Evolutionary conservation across 2,888 invertebrate genomes (phyloP).

Genomic region (Himalopsyche anomala): DNA sequence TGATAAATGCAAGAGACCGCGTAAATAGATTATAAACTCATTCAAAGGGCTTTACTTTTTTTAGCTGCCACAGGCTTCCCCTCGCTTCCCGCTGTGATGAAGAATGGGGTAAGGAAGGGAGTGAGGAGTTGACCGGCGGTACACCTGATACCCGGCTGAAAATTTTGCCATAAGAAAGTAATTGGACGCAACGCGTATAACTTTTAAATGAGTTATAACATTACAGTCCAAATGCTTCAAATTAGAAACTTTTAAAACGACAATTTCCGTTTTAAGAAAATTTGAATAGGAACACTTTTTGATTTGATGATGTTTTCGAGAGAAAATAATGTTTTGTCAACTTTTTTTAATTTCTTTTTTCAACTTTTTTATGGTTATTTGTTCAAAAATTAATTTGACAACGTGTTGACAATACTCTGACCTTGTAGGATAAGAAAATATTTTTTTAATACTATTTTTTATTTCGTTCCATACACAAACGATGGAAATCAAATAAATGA

Average conservation of each 20-base stretch:
- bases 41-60: constrained; percentile 65
- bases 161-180: constrained; percentile 37
- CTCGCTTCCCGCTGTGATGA: constrained; percentile 13
- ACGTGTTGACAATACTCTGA: too few species aligned
- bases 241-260: constrained; percentile 32
- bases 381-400: too few species aligned
- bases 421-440: too few species aligned
- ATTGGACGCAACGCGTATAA: constrained; percentile 38
- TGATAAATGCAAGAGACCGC: constrained; percentile 66
- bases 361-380: too few species aligned
- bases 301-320: background rate
- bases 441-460: too few species aligned
- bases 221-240: constrained; percentile 19
- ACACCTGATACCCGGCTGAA: constrained; percentile 54
- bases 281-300: background rate
- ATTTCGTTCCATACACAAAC: too few species aligned
- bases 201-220: constrained; percentile 36
- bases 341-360: too few species aligned
- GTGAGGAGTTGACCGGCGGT: constrained; percentile 53
- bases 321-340: too few species aligned
- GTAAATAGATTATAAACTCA: constrained; percentile 66
- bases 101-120: constrained; percentile 47
- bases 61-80: constrained; percentile 51
- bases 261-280: background rate
- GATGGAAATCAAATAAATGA: too few species aligned